Base-by-base conservation (phyloP, 2,113 vertebrate species). In the Anhinga rufa region DNA sequence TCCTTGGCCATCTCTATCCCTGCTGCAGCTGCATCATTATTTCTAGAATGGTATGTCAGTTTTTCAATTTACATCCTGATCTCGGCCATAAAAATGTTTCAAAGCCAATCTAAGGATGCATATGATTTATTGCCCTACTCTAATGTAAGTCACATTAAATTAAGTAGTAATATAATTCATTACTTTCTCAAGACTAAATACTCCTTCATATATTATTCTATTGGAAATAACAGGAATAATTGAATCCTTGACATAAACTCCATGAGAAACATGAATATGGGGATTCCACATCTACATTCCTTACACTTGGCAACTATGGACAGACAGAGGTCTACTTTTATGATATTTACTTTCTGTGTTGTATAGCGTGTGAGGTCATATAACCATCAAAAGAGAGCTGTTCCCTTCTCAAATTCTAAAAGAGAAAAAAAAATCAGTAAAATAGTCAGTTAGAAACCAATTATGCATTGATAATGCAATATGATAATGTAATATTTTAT, bases 1-100 rank as follows among this genome's bases (percentile, higher is more conserved):
- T 76, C 92, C 91, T 84, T 85, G 83, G 83, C 81, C 54, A 95
- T 71, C 88, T 88, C 86, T 38, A 79, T 38, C 49, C 49, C 34
- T 76, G 83, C 65, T 82, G 65, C 65, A 95, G 65, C 88, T 40
- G 25, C 46, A 78, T 61, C 88, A 92, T 84, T 93, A 92, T 82
- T 70, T 95, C 65, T 88, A 93, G 91, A 94, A 93, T 34, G 92
- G 78, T 57, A 82, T 69, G 94, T 86, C 92, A 91, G 57, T 76
- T 95, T 93, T 96, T 79, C 92, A 96, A 96, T 97, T 97, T 96
- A 95, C 89, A 77, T 72, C 74, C 78, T 54, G 83, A 82, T 95
- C 88, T 82, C 42, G 44, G 82, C 72, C 92, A 93, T 95, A 96
- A 94, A 95, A 94, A 87, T 36, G 62, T 89, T 96, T 93, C 95